Evolutionary conservation across 2,888 invertebrate genomes (phyloP), one percentile per base, ranked within the genome.

Genomic region (Amphiduros pacificus): DNA sequence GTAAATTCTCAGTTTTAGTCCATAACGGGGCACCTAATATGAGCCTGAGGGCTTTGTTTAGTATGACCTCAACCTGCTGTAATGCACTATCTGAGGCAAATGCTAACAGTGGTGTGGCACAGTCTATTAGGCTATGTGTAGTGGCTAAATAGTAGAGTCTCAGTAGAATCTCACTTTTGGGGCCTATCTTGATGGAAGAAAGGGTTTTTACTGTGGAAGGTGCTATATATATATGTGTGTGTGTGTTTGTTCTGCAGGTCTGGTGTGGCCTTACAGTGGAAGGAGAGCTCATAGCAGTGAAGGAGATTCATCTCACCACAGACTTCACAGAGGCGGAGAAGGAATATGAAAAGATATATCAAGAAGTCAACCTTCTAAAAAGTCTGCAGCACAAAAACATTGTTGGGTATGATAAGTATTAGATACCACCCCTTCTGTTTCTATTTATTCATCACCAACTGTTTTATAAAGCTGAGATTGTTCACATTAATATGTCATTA

Each of bases 251-350:
- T 36, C 11, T 17, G 4, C 54, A 62, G 52, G 67, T 71, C 4
- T 73, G 54, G 53, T 60, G 63, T 20, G 71, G 72, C 11, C 48
- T 71, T 54, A 64, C 66, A 22, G 59, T 32, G 40, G 61, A 62
- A n/a, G 72, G 72, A 11, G 62, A 68, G 36, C 60, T 73, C 58
- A 71, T 72, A 22, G 72, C 72, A n/a, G 71, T 72, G 9, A 72
- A 72, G 53, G 66, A 72, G 63, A 63, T 73, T 20, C 60, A 65
- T 29, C 32, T 70, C 20, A 66, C 58, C 40, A 60, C 64, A 20
- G 54, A 52, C 26, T 58, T 62, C 24, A 55, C 26, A 14, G 60
- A 63, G 41, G 61, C 61, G 11, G 61, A 66, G 57, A 59, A 56
- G 36, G 70, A 68, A 24, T 68, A 68, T 48, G 61, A 60, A 41